Percentiles rank a stretch among this genome's conserved stretches.
These are phyloP conservation scores for Vesta saturnalis DNA, from an alignment of 2,888 invertebrate genomes.

Conservation along the genomic window DNA sequence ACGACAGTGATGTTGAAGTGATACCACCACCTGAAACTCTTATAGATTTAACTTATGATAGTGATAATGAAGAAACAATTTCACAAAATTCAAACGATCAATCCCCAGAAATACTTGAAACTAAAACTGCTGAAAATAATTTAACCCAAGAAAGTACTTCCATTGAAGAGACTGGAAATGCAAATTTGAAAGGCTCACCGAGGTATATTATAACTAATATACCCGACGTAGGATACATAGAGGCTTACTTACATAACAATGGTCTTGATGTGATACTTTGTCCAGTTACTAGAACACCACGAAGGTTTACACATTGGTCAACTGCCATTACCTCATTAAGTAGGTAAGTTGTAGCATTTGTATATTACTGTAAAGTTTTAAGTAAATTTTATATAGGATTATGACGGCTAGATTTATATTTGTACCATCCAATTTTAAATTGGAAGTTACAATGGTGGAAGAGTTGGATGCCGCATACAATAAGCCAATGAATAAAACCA, in stretches of 20 bases:
- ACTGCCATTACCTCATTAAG: slow-evolving; percentile 39
- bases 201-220: slow-evolving; percentile 36
- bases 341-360: slow-evolving; percentile 43
- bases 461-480: slow-evolving; percentile 41
- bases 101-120: too few species aligned
- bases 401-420: slow-evolving; percentile 45
- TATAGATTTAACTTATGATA: slow-evolving; percentile 43
- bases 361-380: neutral
- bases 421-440: slow-evolving; percentile 51
- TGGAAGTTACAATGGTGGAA: slow-evolving; percentile 48
- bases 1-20: slow-evolving; percentile 30
- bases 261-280: slow-evolving; percentile 25
- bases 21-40: slow-evolving; percentile 20
- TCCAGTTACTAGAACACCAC: slow-evolving; percentile 28
- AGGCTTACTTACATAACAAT: slow-evolving; percentile 23
- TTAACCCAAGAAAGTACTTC: neutral
- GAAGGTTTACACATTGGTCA: slow-evolving; percentile 25
- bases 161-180: neutral
- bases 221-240: slow-evolving; percentile 37
- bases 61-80: slow-evolving; percentile 39
- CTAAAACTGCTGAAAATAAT: neutral
- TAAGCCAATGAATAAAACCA: slow-evolving; percentile 47
- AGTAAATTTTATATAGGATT: slow-evolving; percentile 37
- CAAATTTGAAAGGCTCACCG: neutral
- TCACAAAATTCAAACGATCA: neutral